These are phyloP conservation scores for Galerucella calmariensis DNA, from an alignment of 2,888 invertebrate species.

Conservation along the genomic window DNA sequence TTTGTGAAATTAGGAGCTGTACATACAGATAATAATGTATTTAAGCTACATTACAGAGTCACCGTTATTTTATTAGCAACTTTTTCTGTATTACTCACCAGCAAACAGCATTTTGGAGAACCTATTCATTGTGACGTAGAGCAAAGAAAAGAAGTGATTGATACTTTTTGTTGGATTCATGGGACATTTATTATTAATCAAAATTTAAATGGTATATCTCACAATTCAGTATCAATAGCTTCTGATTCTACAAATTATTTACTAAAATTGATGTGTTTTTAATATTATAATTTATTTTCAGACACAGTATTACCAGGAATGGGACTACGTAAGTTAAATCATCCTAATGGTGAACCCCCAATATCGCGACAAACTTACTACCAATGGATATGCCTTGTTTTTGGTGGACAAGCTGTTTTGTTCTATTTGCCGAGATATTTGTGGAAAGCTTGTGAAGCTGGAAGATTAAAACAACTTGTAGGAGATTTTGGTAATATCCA, in stretches of 20 bases:
- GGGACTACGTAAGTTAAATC: constrained; percentile 19
- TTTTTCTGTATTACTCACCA: constrained; percentile 79
- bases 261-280: not conserved
- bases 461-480: constrained; percentile 71
- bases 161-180: constrained; percentile 84
- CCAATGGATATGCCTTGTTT: constrained; percentile 79
- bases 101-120: constrained; percentile 87
- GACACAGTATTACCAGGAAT: constrained; percentile 41
- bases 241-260: too few species aligned
- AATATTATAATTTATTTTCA: constrained; percentile 25
- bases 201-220: constrained; percentile 60
- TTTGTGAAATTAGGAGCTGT: constrained; percentile 75
- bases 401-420: constrained; percentile 74
- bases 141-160: constrained; percentile 72
- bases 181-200: constrained; percentile 75
- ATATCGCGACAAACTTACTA: constrained; percentile 74
- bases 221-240: too few species aligned
- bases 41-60: constrained; percentile 79
- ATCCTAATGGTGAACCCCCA: constrained; percentile 51
- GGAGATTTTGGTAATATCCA: constrained; percentile 68
- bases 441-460: constrained; percentile 80
- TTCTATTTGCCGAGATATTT: constrained; percentile 78
- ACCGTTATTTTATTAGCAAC: constrained; percentile 78
- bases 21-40: constrained; percentile 80
- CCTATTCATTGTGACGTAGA: constrained; percentile 80